phyloP scores from a whole-genome alignment of 2,888 invertebrate genomes.

The Scaptodrosophila latifasciaeformis region DNA sequence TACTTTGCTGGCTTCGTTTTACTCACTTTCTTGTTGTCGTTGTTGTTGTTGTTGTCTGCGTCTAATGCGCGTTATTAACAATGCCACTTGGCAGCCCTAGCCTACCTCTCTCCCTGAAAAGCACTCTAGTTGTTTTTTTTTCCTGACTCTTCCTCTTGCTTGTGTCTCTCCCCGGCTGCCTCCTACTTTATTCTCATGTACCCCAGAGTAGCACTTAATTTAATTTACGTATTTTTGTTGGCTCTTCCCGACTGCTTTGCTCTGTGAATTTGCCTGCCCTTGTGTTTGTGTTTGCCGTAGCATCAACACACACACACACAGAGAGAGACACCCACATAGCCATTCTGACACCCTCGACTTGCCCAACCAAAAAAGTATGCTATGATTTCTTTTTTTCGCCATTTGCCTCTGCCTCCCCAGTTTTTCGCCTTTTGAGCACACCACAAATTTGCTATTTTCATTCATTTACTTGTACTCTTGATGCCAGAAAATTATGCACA shows the following conservation, averaged over 20 bases:
- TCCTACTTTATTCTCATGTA: neutral
- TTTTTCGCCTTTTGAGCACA: neutral
- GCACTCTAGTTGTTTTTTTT: no score
- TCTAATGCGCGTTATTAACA: constrained; percentile 38
- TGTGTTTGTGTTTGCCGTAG: neutral
- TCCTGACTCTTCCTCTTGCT: no score
- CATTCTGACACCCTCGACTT: neutral
- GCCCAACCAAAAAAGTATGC: neutral
- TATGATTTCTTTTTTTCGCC: no score
- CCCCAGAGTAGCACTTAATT: constrained; percentile 17
- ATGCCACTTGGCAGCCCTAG: neutral
- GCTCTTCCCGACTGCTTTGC: no score
- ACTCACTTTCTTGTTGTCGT: neutral
- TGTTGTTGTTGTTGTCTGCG: constrained; percentile 14
- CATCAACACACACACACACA: no score
- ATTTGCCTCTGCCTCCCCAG: no score
- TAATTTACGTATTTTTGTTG: constrained; percentile 28
- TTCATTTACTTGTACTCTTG: neutral
- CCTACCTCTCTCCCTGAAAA: no score
- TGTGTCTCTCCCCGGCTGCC: no score
- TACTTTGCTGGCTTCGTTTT: no score
- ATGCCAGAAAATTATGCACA: constrained; percentile 7
- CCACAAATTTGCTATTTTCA: constrained; percentile 7
- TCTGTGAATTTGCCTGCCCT: neutral
- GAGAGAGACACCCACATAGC: no score